A percentile compares a stretch with the other conserved stretches of the same genome.
Evolutionary conservation across 1,140 invertebrate species (phyloP).

Genomic region (Zaprionus nigranus): DNA sequence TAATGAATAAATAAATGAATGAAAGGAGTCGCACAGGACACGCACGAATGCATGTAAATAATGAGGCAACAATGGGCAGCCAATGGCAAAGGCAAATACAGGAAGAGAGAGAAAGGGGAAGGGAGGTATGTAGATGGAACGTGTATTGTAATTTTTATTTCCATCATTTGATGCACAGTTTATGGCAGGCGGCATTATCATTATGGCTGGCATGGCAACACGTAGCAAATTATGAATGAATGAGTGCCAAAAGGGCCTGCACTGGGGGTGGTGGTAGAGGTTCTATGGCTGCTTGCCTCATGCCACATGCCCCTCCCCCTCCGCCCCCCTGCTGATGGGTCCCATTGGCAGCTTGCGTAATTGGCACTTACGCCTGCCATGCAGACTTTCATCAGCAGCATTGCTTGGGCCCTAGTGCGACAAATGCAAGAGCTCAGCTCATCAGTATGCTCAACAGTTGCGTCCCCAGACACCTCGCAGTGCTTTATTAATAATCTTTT

Average conservation of each 20-base stretch:
- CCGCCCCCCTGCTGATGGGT: constrained; percentile 18
- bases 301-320: neutral
- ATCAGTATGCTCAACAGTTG: constrained; percentile 50
- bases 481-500: constrained; percentile 20
- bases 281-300: too few species aligned
- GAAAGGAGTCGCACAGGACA: constrained; percentile 22
- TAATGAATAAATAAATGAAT: constrained; percentile 54
- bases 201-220: constrained; percentile 60
- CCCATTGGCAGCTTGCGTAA: constrained; percentile 65
- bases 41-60: constrained; percentile 56
- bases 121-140: constrained; percentile 26
- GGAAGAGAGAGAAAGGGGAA: neutral
- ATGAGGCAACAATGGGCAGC: constrained; percentile 31
- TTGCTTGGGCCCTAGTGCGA: constrained; percentile 1
- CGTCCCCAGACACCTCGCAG: constrained; percentile 9
- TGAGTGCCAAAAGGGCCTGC: constrained; percentile 40
- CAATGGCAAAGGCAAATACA: neutral
- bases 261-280: neutral
- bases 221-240: constrained; percentile 82
- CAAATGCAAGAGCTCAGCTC: constrained; percentile 28
- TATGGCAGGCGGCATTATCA: constrained; percentile 62
- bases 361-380: constrained; percentile 59
- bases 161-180: constrained; percentile 70
- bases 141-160: constrained; percentile 76
- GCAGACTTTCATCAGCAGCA: neutral